These are phyloP conservation scores for Drosophila hydei DNA, from an alignment of 1,140 invertebrate species.

Conservation along the genomic window DNA sequence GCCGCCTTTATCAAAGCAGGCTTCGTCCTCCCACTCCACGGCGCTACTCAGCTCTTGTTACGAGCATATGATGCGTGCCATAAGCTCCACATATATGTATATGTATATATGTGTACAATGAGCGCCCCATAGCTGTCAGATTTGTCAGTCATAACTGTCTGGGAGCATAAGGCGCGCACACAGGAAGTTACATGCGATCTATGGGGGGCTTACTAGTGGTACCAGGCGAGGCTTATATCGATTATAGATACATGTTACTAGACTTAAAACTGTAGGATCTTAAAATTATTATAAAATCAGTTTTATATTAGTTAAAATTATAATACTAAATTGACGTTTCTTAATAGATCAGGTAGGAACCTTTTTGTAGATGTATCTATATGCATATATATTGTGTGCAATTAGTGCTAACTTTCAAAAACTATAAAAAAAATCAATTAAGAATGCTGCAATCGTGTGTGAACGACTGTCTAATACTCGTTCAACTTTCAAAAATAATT, in stretches of 20 bases:
- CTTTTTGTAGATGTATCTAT: not conserved
- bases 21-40: not conserved
- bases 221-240: not conserved
- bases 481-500: too few species aligned
- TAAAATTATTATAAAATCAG: too few species aligned
- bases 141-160: slow-evolving; percentile 50
- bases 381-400: not conserved
- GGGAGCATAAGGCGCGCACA: slow-evolving; percentile 33
- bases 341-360: too few species aligned
- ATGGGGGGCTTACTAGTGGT: slow-evolving; percentile 24
- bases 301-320: too few species aligned
- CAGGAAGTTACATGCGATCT: slow-evolving; percentile 32
- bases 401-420: not conserved
- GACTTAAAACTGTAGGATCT: too few species aligned
- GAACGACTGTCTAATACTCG: too few species aligned
- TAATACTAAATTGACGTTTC: too few species aligned
- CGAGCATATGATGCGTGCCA: slow-evolving; percentile 44
- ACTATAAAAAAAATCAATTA: not conserved
- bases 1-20: slow-evolving; percentile 27
- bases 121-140: slow-evolving; percentile 36
- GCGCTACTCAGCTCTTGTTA: slow-evolving; percentile 9
- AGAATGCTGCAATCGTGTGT: too few species aligned
- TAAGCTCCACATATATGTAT: slow-evolving; percentile 28
- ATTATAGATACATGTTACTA: not conserved
- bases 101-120: not conserved